Conservation (phyloP, 2,888 invertebrate genomes). For the Cistogaster globosa region DNA sequence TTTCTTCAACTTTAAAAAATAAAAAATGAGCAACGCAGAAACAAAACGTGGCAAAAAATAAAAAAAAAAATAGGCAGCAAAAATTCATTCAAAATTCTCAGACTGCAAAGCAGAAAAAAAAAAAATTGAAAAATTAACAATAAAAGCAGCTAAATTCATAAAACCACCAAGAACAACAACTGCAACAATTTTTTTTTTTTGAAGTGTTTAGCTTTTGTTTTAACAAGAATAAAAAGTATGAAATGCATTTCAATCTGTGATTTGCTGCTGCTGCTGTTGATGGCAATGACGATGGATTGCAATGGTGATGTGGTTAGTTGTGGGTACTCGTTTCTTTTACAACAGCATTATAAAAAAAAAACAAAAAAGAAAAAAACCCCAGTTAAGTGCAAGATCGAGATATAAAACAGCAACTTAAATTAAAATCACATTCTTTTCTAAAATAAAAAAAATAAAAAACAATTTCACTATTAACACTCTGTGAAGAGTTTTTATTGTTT, state of each 20-base stretch:
- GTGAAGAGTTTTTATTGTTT: constrained; percentile 33
- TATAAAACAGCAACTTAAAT: constrained; percentile 41
- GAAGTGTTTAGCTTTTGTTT: constrained; percentile 61
- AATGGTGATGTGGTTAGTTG: constrained; percentile 54
- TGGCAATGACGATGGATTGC: constrained; percentile 40
- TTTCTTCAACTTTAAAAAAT: constrained; percentile 19
- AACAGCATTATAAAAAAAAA: constrained; percentile 24
- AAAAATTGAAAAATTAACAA: constrained; percentile 40
- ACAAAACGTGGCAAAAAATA: background rate
- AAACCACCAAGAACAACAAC: constrained; percentile 45
- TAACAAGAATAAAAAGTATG: constrained; percentile 65
- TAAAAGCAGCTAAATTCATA: constrained; percentile 42
- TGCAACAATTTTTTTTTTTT: constrained; percentile 21
- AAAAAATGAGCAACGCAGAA: constrained; percentile 33
- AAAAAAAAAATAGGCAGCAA: constrained; percentile 23
- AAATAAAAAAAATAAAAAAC: too few relatives aligned
- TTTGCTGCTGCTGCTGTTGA: constrained; percentile 21
- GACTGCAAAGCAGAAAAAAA: constrained; percentile 59
- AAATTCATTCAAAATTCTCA: constrained; percentile 71
- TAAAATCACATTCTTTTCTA: constrained; percentile 62
- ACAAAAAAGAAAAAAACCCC: background rate
- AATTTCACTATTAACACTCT: constrained; percentile 70
- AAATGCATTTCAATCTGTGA: constrained; percentile 67
- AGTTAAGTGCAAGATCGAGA: constrained; percentile 47
- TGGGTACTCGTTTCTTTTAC: constrained; percentile 54